A percentile compares a stretch with the other conserved stretches of the same genome.
These are phyloP conservation scores for Drosophila parabipectinata DNA, from an alignment of 1,140 invertebrate genomes.

Conservation along the genomic window DNA sequence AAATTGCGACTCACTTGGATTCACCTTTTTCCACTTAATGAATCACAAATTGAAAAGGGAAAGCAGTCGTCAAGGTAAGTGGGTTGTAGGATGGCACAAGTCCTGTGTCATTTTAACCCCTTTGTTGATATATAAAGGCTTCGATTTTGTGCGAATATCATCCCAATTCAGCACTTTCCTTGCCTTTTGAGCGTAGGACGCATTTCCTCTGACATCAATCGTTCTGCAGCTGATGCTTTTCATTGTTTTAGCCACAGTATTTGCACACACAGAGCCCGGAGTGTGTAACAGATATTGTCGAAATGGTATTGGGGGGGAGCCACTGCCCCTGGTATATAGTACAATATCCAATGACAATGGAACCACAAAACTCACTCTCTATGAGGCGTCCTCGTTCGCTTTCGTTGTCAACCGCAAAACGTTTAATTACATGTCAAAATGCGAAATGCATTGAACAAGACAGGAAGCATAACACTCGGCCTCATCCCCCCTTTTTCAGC, in stretches of 20 bases:
- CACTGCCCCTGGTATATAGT: not conserved
- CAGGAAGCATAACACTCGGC: slow-evolving; percentile 41
- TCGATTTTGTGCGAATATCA: slow-evolving; percentile 1
- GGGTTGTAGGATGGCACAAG: not conserved
- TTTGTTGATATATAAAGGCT: slow-evolving; percentile 1
- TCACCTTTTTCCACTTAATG: slow-evolving; percentile 3
- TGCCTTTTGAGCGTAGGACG: slow-evolving; percentile 13
- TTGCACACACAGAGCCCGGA: slow-evolving; percentile 13
- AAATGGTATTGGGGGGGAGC: not conserved
- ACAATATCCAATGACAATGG: slow-evolving; percentile 45
- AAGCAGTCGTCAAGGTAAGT: not conserved
- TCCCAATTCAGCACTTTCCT: slow-evolving; percentile 36
- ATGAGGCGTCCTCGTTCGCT: slow-evolving; percentile 11
- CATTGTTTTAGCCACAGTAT: slow-evolving; percentile 43
- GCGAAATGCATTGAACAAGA: slow-evolving; percentile 57
- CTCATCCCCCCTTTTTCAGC: not conserved
- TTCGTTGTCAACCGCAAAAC: slow-evolving; percentile 56
- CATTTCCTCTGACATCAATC: slow-evolving; percentile 46
- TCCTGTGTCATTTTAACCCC: slow-evolving; percentile 1
- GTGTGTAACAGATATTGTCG: slow-evolving; percentile 18
- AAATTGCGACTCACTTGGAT: not conserved
- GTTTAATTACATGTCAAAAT: slow-evolving; percentile 64
- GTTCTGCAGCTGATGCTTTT: slow-evolving; percentile 16
- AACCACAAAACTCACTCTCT: slow-evolving; percentile 41
- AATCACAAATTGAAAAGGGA: slow-evolving; percentile 5